Base-by-base conservation (phyloP, 2,797 vertebrate species). In the Chaunax sp. region DNA sequence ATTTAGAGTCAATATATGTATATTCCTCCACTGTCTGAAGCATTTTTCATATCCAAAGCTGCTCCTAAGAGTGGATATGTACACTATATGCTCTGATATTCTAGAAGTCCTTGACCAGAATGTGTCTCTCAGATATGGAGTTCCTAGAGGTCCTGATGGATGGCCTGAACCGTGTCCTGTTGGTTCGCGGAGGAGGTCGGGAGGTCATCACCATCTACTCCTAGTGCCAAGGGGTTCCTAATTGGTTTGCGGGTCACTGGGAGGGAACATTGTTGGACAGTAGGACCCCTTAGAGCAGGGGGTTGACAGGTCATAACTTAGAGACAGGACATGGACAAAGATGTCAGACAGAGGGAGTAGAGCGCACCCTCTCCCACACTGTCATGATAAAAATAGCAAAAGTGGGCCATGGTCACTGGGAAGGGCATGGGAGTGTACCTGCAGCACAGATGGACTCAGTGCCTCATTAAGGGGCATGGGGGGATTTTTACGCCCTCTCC, bases 201-300 rank as follows among this genome's bases (percentile, higher is more conserved):
- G 98, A 99, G 90, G 97, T 99, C 83, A 95, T 99, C 79, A 99
- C 98, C 60, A 99, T 99, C 87, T 98, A 98, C 82, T 99, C 97
- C 19, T 99, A 94, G 87, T 2, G 5, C 64, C 19, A 8, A n/a
- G 30, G 20, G 10, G 8, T 49, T 47, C 22, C 3, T 8, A 0
- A 37, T 19, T 23, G 14, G 7, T 26, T 41, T 43, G 40, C 52
- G 47, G 11, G 20, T 19, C 20, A 14, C 40, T 11, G 30, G 30
- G 60, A 23, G 16, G 16, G 52, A 52, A 16, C 47, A 5, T 37
- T 58, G 19, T 37, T 57, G 54, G 44, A 55, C 44, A 49, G 22
- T 3, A 49, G 1, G 22, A 59, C 16, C 13, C 26, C 26, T 40
- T 52, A 41, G 18, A 54, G 8, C 5, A 10, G 9, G 8, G 22